A percentile compares a stretch with the other conserved stretches of the same genome.
phyloP scores from a whole-genome alignment of 2,888 invertebrate species.

The Drosophila fulvimacula region DNA sequence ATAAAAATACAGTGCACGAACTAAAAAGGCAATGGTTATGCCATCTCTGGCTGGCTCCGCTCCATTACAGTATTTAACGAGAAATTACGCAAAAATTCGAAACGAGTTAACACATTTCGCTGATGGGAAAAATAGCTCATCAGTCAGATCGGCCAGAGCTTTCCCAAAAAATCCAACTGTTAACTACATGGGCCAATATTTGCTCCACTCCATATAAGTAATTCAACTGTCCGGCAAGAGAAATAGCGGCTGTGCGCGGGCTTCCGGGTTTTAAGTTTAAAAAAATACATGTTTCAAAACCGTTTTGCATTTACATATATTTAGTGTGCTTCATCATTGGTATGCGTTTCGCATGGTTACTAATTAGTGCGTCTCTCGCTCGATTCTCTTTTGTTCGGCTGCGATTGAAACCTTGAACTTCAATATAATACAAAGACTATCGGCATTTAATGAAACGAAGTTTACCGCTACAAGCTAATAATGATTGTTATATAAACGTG shows the following conservation, averaged over 20 bases:
- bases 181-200: slow-evolving; percentile 56
- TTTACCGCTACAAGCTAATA: slow-evolving; percentile 49
- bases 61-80: slow-evolving; percentile 38
- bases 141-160: slow-evolving; percentile 39
- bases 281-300: slow-evolving; percentile 46
- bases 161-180: slow-evolving; percentile 47
- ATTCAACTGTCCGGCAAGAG: slow-evolving; percentile 33
- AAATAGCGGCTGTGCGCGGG: slow-evolving; percentile 7
- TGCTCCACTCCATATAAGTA: slow-evolving; percentile 25
- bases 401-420: slow-evolving; percentile 62
- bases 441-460: slow-evolving; percentile 21
- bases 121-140: slow-evolving; percentile 54
- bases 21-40: slow-evolving; percentile 43
- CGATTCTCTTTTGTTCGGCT: slow-evolving; percentile 57
- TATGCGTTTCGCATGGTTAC: slow-evolving; percentile 36
- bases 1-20: slow-evolving; percentile 24
- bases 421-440: slow-evolving; percentile 41
- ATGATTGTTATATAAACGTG: slow-evolving; percentile 4
- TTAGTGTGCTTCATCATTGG: slow-evolving; percentile 39
- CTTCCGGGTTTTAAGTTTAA: slow-evolving; percentile 66
- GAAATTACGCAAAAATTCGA: slow-evolving; percentile 65
- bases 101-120: slow-evolving; percentile 60
- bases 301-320: slow-evolving; percentile 61
- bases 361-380: slow-evolving; percentile 46
- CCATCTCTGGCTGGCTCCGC: slow-evolving; percentile 31